Percentiles rank a stretch among this genome's conserved stretches.
These are phyloP conservation scores for Chloropsis cyanopogon DNA, from an alignment of 2,113 vertebrate species.

Conservation along the genomic window DNA sequence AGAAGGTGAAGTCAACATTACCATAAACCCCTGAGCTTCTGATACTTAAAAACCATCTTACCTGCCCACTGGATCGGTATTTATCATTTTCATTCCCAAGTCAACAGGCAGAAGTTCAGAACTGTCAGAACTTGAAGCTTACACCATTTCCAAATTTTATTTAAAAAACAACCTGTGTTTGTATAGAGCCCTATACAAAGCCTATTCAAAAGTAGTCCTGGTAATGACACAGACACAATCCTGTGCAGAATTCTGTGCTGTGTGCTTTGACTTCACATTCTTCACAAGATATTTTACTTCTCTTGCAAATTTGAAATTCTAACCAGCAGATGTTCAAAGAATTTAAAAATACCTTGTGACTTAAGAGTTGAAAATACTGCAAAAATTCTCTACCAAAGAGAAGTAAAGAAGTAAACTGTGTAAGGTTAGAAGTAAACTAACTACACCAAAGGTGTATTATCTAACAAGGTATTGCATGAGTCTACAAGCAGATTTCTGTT, in stretches of 20 bases:
- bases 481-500: neutral
- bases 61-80: neutral
- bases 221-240: neutral
- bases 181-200: neutral
- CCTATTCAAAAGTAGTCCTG: neutral
- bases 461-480: too few species aligned
- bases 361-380: neutral
- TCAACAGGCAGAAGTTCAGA: neutral
- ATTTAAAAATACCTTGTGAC: slow-evolving; percentile 14
- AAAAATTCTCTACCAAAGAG: neutral
- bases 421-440: neutral
- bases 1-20: neutral
- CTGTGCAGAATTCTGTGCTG: neutral
- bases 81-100: neutral
- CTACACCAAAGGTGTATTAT: neutral
- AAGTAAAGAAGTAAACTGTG: neutral
- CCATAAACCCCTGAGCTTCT: neutral
- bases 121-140: neutral
- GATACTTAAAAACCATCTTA: neutral
- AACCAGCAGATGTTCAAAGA: slow-evolving; percentile 8
- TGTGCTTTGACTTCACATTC: neutral
- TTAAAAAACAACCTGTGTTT: neutral
- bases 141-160: neutral
- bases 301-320: slow-evolving; percentile 45
- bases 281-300: neutral